Base-by-base conservation (phyloP, 2,888 invertebrate genomes). In the Epistrophella euchroma region DNA sequence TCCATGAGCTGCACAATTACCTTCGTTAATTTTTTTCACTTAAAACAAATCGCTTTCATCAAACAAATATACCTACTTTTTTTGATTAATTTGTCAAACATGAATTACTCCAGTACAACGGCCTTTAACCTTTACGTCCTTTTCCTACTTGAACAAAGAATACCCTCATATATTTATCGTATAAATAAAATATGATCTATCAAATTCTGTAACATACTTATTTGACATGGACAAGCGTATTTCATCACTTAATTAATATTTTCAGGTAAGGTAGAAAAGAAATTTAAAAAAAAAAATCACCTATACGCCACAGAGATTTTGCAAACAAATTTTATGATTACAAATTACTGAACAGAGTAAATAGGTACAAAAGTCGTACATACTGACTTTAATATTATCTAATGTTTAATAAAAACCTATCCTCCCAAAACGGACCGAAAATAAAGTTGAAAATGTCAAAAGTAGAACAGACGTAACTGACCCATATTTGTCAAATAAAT, bases 401-500 rank as follows among this genome's bases (percentile, higher is more conserved):
- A n/a, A n/a, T 25, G 4, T 35, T 25, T 45, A 28, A 1, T 40
- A 7, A n/a, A 17, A 45, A 28, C 13, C 13, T 6, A 32, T 13
- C 19, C 43, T 2, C 62, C n/a, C n/a, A 22, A 15, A 58, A 11
- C 40, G 35, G 25, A 52, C 40, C 22, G 3, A 37, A 35, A 35
- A 35, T 19, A 22, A 2, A n/a, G 13, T 35, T 19, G 11, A 52
- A 35, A 52, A 52, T 68, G 45, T 52, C 64, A 37, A 66, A 71
- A 22, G 2, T 43, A 52, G n/a, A 78, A 55, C 22, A 19, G 2
- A 15, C 15, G 9, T 22, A 66, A 66, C 75, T 84, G 74, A 84
- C 84, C 80, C 80, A 84, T 60, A 75, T 84, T 70, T 52, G 35
- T 17, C 56, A 22, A n/a, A 70, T 47, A 68, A 76, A 76, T 56